Percentiles rank a stretch among this genome's conserved stretches.
phyloP scores from a whole-genome alignment of 2,888 invertebrate species.

The Bombylius major region DNA sequence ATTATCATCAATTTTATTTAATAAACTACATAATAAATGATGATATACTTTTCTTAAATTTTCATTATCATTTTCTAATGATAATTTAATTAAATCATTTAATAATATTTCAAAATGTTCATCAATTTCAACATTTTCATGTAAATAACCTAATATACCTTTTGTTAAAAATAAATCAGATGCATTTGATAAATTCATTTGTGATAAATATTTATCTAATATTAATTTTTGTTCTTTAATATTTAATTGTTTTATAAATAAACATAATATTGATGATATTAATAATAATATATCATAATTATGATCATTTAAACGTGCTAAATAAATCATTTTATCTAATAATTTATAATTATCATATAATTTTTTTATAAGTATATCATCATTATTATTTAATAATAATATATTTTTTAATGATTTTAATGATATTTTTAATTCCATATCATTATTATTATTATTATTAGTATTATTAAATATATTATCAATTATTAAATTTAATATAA shows the following conservation, averaged over 20 bases:
- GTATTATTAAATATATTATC: neutral
- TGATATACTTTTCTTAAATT: slow-evolving; percentile 24
- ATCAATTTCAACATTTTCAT: slow-evolving; percentile 26
- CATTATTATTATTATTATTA: neutral
- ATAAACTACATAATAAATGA: slow-evolving; percentile 30
- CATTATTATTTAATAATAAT: slow-evolving; percentile 8
- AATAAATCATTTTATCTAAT: slow-evolving; percentile 33
- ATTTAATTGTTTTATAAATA: slow-evolving; percentile 35
- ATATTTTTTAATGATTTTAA: slow-evolving; percentile 26
- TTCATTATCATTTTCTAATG: slow-evolving; percentile 24
- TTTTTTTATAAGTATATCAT: slow-evolving; percentile 22
- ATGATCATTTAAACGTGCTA: slow-evolving; percentile 19
- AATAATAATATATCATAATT: slow-evolving; percentile 26
- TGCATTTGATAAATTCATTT: slow-evolving; percentile 23
- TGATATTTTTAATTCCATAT: slow-evolving; percentile 18
- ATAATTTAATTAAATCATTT: slow-evolving; percentile 26
- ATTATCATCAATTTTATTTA: slow-evolving; percentile 29
- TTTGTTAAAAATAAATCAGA: slow-evolving; percentile 30
- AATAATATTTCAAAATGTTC: slow-evolving; percentile 30
- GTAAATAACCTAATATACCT: slow-evolving; percentile 30
- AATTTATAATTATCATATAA: slow-evolving; percentile 35
- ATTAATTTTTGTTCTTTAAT: slow-evolving; percentile 37
- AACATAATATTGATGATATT: slow-evolving; percentile 36
- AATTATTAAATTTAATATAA: slow-evolving; percentile 25
- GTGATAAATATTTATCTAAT: slow-evolving; percentile 33